Conservation (phyloP, 1,140 invertebrate genomes). For the Drosophila kikkawai region DNA sequence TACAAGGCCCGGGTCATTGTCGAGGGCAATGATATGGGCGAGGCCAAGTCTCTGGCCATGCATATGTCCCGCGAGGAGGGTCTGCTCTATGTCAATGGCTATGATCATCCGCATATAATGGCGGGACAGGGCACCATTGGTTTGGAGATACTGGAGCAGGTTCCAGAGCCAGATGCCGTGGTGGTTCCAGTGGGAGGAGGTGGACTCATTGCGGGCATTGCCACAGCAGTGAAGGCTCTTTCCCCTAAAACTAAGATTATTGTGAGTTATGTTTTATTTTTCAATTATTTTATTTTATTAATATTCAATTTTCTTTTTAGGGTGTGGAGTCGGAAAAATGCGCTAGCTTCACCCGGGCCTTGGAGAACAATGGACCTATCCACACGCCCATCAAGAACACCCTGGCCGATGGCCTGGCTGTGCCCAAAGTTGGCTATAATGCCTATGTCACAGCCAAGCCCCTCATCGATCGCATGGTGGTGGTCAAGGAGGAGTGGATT, state of each 20-base stretch:
- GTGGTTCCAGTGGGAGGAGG: slow-evolving; percentile 95
- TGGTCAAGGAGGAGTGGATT: slow-evolving; percentile 94
- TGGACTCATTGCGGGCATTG: slow-evolving; percentile 94
- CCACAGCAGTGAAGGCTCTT: slow-evolving; percentile 94
- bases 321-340: slow-evolving; percentile 96
- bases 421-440: slow-evolving; percentile 95
- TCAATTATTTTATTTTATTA: background rate
- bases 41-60: slow-evolving; percentile 93
- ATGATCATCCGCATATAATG: slow-evolving; percentile 97
- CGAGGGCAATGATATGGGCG: slow-evolving; percentile 93
- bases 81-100: slow-evolving; percentile 91
- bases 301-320: slow-evolving; percentile 85
- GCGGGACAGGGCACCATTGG: slow-evolving; percentile 97
- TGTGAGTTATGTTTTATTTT: slow-evolving; percentile 85
- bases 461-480: slow-evolving; percentile 93
- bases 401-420: slow-evolving; percentile 95
- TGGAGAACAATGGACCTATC: slow-evolving; percentile 90
- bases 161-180: slow-evolving; percentile 91
- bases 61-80: slow-evolving; percentile 89
- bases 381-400: slow-evolving; percentile 90
- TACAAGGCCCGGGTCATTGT: slow-evolving; percentile 95
- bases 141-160: slow-evolving; percentile 95
- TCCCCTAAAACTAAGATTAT: slow-evolving; percentile 91
- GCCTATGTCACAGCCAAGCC: slow-evolving; percentile 92
- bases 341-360: slow-evolving; percentile 92